Evolutionary conservation across 2,888 invertebrate genomes (phyloP).

Genomic region (Aproaerema taeniolella): DNA sequence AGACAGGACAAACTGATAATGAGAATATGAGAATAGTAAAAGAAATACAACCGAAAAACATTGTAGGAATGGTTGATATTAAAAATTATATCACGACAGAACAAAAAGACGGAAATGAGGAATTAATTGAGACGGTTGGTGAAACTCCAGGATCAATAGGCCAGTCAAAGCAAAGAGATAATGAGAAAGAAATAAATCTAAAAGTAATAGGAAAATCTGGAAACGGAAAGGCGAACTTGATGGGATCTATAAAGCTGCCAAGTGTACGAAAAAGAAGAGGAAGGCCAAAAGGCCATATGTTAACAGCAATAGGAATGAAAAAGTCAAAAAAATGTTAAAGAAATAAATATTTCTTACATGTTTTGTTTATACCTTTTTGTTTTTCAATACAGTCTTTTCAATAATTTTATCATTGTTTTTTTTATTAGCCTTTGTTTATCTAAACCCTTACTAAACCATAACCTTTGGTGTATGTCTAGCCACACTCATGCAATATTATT

Average conservation of each 20-base stretch:
- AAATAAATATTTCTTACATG: not conserved
- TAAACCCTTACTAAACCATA: not conserved
- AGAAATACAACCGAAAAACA: too few relatives aligned
- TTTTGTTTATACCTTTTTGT: too few relatives aligned
- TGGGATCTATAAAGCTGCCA: slow-evolving; percentile 1
- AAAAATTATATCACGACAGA: not conserved
- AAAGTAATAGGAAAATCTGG: not conserved
- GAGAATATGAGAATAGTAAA: not conserved
- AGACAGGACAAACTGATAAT: not conserved
- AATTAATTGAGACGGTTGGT: not conserved
- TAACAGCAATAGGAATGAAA: not conserved
- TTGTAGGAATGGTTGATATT: too few relatives aligned
- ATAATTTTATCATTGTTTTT: not conserved
- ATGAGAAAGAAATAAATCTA: not conserved
- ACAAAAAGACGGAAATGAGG: not conserved
- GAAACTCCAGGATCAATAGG: not conserved
- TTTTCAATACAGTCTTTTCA: not conserved
- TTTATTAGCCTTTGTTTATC: not conserved
- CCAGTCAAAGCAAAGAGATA: not conserved
- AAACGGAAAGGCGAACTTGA: not conserved
- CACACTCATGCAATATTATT: too few relatives aligned
- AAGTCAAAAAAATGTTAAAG: not conserved
- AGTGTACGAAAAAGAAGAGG: slow-evolving; percentile 2
- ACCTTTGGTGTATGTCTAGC: too few relatives aligned
- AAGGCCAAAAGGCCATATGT: slow-evolving; percentile 4